These are phyloP conservation scores for Ammodytes marinus DNA, from an alignment of 2,113 vertebrate genomes.

Conservation along the genomic window DNA sequence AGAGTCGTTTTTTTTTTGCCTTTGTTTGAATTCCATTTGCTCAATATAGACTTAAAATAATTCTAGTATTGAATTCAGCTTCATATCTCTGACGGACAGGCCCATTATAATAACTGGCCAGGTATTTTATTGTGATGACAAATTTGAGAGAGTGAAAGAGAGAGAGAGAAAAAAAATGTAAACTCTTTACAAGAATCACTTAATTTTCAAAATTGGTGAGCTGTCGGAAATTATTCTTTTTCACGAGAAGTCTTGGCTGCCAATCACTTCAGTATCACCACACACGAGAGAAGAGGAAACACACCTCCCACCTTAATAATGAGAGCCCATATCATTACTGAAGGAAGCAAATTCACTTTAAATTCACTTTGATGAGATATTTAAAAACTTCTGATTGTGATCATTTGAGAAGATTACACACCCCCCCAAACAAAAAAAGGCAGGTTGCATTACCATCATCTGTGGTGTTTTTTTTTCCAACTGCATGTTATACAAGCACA, in stretches of 20 bases:
- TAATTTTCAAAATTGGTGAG: slow-evolving; percentile 36
- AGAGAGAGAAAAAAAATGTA: background rate
- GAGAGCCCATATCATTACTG: slow-evolving; percentile 69
- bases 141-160: slow-evolving; percentile 66
- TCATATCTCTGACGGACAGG: slow-evolving; percentile 78
- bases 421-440: slow-evolving; percentile 48
- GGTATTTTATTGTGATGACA: slow-evolving; percentile 80
- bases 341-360: slow-evolving; percentile 71
- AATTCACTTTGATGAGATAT: slow-evolving; percentile 76
- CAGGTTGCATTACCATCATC: slow-evolving; percentile 70
- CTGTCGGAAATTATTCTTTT: slow-evolving; percentile 40
- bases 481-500: slow-evolving; percentile 59
- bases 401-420: slow-evolving; percentile 73
- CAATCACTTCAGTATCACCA: slow-evolving; percentile 55
- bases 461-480: slow-evolving; percentile 33
- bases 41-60: slow-evolving; percentile 79
- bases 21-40: slow-evolving; percentile 78
- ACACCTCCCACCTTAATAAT: slow-evolving; percentile 77
- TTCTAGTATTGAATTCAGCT: slow-evolving; percentile 75
- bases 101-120: slow-evolving; percentile 77
- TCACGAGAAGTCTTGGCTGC: slow-evolving; percentile 43
- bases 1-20: slow-evolving; percentile 38
- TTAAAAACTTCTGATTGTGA: slow-evolving; percentile 79
- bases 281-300: slow-evolving; percentile 51
- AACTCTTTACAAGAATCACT: slow-evolving; percentile 19